Evolutionary conservation across 2,113 vertebrate species (phyloP).

Genomic region (Pteronura brasiliensis): DNA sequence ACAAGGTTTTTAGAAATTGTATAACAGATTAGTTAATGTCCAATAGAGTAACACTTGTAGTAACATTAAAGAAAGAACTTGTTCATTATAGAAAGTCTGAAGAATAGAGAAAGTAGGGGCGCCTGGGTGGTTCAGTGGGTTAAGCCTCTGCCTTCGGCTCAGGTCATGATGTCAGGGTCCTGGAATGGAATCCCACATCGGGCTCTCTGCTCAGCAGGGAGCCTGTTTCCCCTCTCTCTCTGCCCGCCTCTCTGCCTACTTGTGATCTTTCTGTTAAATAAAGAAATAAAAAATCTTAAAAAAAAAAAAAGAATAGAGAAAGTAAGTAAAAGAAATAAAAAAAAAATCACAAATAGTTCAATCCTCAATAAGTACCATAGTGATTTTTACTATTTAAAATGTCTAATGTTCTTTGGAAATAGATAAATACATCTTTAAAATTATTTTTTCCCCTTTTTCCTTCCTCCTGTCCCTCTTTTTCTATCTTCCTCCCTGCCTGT

Average conservation of each 20-base stretch:
- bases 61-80: conserved; percentile 12
- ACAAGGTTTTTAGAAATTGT: not conserved
- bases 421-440: not conserved
- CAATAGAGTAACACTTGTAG: not conserved
- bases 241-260: too few relatives aligned
- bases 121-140: too few relatives aligned
- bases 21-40: not conserved
- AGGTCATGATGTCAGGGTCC: too few relatives aligned
- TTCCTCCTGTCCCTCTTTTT: not conserved
- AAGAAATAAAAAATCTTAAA: too few relatives aligned
- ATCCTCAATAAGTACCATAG: not conserved
- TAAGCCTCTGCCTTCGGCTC: too few relatives aligned
- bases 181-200: too few relatives aligned
- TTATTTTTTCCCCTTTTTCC: not conserved
- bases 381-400: not conserved
- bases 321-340: not conserved
- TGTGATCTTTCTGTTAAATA: too few relatives aligned
- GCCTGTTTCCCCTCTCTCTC: too few relatives aligned
- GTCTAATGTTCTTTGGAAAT: not conserved
- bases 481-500: not conserved
- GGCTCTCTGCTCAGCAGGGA: too few relatives aligned
- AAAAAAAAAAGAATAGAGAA: not conserved
- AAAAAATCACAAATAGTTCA: not conserved
- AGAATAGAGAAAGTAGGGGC: not conserved
- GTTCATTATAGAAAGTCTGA: conserved; percentile 2